These are phyloP conservation scores for Platysternon megacephalum DNA, from an alignment of 2,113 vertebrate genomes.

Conservation along the genomic window DNA sequence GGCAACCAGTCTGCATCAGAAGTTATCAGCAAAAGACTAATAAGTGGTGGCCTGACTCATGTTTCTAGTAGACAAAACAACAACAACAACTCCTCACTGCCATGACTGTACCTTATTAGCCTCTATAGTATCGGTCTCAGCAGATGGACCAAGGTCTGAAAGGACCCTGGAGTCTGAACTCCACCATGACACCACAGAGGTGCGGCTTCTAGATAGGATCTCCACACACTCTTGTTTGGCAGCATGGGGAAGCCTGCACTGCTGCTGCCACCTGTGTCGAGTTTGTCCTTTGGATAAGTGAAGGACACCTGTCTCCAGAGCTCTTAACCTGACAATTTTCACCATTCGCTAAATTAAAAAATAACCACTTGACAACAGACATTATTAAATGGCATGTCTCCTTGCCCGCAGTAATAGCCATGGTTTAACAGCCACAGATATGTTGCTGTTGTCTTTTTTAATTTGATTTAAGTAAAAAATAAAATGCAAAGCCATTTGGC, in stretches of 20 bases:
- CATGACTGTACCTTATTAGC: constrained; percentile 31
- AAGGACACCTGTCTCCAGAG: constrained; percentile 57
- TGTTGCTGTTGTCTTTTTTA: constrained; percentile 71
- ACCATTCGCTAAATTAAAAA: constrained; percentile 61
- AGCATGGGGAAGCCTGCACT: constrained; percentile 20
- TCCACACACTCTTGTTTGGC: background rate
- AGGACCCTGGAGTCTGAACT: constrained; percentile 15
- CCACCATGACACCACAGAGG: constrained; percentile 20
- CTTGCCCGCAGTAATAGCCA: constrained; percentile 2
- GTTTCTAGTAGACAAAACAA: constrained; percentile 10
- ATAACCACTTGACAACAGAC: constrained; percentile 49
- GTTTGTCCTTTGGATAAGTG: constrained; percentile 58
- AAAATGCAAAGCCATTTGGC: constrained; percentile 72
- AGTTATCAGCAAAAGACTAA: background rate
- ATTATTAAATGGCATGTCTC: constrained; percentile 40
- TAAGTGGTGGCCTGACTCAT: background rate
- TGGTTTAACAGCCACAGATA: constrained; percentile 59
- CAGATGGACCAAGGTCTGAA: background rate
- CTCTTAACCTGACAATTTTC: constrained; percentile 52
- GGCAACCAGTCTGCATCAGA: background rate
- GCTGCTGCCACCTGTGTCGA: constrained; percentile 36
- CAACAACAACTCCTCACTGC: background rate
- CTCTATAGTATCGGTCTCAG: background rate
- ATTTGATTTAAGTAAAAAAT: constrained; percentile 77
- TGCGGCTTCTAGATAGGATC: background rate